A percentile compares a stretch with the other conserved stretches of the same genome.
These are phyloP conservation scores for Caenorhabditis japonica DNA, from an alignment of 2,888 invertebrate genomes.

Conservation along the genomic window DNA sequence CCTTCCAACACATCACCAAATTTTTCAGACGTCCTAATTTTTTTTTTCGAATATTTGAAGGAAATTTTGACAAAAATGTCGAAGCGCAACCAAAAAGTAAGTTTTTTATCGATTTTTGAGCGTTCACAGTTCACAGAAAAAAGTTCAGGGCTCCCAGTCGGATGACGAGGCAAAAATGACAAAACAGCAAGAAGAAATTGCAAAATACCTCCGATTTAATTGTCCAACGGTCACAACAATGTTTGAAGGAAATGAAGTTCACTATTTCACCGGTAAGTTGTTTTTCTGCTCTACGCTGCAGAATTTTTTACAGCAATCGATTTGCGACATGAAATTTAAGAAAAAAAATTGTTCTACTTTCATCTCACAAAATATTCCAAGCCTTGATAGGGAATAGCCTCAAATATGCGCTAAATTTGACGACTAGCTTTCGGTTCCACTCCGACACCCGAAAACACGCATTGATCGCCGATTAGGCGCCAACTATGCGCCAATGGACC, in stretches of 20 bases:
- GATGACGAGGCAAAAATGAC: slow-evolving; percentile 44
- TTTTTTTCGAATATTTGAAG: background rate
- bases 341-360: too few species aligned
- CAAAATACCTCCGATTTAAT: slow-evolving; percentile 93
- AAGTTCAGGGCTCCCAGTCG: slow-evolving; percentile 17
- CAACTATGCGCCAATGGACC: too few species aligned
- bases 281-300: too few species aligned
- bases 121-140: background rate
- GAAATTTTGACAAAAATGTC: slow-evolving; percentile 21
- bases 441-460: too few species aligned
- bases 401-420: too few species aligned
- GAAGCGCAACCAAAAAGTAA: slow-evolving; percentile 34
- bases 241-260: slow-evolving; percentile 94
- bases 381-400: too few species aligned
- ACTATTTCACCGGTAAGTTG: slow-evolving; percentile 89
- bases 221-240: slow-evolving; percentile 95
- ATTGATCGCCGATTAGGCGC: too few species aligned
- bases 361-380: too few species aligned
- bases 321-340: too few species aligned
- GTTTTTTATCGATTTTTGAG: slow-evolving; percentile 12
- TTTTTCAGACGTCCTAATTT: slow-evolving; percentile 5
- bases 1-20: slow-evolving; percentile 38
- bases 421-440: too few species aligned
- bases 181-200: slow-evolving; percentile 86
- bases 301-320: too few species aligned